These are phyloP conservation scores for Artemia sinica DNA, from an alignment of 2,888 invertebrate genomes.

Conservation along the genomic window DNA sequence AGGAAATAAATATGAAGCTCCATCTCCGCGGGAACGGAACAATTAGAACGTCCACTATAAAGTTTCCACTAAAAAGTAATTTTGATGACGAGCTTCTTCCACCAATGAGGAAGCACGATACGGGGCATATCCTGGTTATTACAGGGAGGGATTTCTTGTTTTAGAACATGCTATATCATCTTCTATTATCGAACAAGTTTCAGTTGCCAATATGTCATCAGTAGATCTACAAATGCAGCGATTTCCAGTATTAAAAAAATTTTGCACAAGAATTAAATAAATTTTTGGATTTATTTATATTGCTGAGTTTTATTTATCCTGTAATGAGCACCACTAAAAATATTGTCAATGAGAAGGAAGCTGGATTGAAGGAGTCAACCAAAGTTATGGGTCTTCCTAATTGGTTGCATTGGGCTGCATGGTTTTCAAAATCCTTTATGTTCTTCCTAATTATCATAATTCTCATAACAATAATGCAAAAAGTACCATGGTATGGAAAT, in stretches of 20 bases:
- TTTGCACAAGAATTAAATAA: too few species aligned
- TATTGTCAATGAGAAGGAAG: conserved; percentile 40
- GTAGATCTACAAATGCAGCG: not conserved
- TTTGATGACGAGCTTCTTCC: too few species aligned
- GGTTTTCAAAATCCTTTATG: conserved; percentile 33
- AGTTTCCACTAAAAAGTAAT: too few species aligned
- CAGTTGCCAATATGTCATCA: not conserved
- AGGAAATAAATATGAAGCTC: too few species aligned
- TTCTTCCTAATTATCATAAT: conserved; percentile 43
- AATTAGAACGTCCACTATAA: too few species aligned
- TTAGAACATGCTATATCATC: not conserved
- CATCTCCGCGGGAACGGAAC: too few species aligned
- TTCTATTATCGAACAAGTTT: not conserved
- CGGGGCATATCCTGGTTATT: too few species aligned
- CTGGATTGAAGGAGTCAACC: conserved; percentile 33
- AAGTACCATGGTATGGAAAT: conserved; percentile 25
- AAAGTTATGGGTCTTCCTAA: conserved; percentile 41
- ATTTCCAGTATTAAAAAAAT: not conserved
- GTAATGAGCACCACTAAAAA: not conserved
- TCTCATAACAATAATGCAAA: conserved; percentile 51
- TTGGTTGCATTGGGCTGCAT: conserved; percentile 41
- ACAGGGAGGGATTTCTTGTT: not conserved
- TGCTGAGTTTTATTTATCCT: not conserved
- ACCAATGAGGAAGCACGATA: too few species aligned
- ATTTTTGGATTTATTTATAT: not conserved